phyloP scores from a whole-genome alignment of 2,113 vertebrate genomes.

The Piaya cayana region DNA sequence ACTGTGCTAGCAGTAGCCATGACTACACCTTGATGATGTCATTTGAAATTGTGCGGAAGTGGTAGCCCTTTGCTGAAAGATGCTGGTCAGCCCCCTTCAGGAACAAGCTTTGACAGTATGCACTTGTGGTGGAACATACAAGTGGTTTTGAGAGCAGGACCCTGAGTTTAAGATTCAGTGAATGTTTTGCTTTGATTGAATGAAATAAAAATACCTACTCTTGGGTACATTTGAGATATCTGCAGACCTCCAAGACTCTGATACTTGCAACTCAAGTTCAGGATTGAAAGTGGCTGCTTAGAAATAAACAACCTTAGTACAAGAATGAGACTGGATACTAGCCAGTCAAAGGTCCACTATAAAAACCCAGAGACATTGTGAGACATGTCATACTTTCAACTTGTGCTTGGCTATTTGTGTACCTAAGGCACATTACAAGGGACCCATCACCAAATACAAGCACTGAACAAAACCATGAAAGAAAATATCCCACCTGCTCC shows the following conservation, averaged over 20 bases:
- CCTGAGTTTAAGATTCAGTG: not conserved
- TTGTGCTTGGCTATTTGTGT: not conserved
- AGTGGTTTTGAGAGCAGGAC: not conserved
- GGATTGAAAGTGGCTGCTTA: not conserved
- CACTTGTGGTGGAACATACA: not conserved
- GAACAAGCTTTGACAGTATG: not conserved
- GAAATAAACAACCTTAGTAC: not conserved
- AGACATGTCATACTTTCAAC: not conserved
- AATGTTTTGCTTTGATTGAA: not conserved
- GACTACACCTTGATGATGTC: not conserved
- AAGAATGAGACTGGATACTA: not conserved
- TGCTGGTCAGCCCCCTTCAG: not conserved
- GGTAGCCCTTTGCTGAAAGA: not conserved
- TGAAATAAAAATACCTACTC: not conserved
- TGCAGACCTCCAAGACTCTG: not conserved
- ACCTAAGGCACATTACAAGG: not conserved
- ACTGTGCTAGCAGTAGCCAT: not conserved
- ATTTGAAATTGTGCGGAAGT: not conserved
- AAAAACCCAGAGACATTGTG: not conserved
- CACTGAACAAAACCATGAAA: not conserved
- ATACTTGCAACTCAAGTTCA: rapidly evolving
- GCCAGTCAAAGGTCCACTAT: not conserved
- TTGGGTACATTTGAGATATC: not conserved
- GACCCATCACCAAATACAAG: not conserved
- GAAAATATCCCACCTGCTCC: not conserved